Conservation (phyloP, 2,888 invertebrate genomes). For the Leucophenga maculata region DNA sequence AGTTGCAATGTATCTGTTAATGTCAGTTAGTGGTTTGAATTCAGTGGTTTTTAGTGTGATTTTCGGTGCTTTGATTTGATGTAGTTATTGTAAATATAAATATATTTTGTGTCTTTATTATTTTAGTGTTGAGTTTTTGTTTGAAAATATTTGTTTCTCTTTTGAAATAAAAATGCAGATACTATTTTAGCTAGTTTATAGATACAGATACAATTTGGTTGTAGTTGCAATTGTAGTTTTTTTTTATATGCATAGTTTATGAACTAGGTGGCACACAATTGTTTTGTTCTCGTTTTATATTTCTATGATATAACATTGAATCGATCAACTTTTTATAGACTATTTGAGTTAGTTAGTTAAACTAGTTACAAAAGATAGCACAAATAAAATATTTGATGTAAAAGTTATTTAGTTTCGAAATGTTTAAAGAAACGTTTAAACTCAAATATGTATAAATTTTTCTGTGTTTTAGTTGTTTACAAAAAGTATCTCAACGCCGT, state of each 20-base stretch:
- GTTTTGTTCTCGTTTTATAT: slow-evolving; percentile 35
- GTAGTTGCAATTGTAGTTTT: slow-evolving; percentile 35
- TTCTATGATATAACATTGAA: not conserved
- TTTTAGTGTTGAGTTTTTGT: not conserved
- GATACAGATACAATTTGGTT: slow-evolving; percentile 47
- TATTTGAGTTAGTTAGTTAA: slow-evolving; percentile 34
- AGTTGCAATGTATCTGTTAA: too few relatives aligned
- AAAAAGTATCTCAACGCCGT: slow-evolving; percentile 52
- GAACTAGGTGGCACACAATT: slow-evolving; percentile 64
- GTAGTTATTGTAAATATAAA: not conserved
- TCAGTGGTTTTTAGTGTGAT: slow-evolving; percentile 1
- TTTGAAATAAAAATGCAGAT: slow-evolving; percentile 36
- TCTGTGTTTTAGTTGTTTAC: too few relatives aligned
- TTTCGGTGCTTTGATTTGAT: slow-evolving; percentile 6
- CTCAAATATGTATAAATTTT: too few relatives aligned
- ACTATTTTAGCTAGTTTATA: slow-evolving; percentile 39
- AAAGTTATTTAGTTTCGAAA: not conserved
- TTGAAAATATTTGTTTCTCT: not conserved
- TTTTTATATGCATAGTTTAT: slow-evolving; percentile 52
- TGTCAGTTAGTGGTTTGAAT: not conserved
- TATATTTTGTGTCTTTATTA: not conserved
- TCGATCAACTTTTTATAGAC: slow-evolving; percentile 25
- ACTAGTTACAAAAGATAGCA: too few relatives aligned
- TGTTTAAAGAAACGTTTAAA: too few relatives aligned
- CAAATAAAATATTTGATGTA: too few relatives aligned